A percentile compares a stretch with the other conserved stretches of the same genome.
Conservation (phyloP, 2,888 invertebrate species). For the Graphium colonna region DNA sequence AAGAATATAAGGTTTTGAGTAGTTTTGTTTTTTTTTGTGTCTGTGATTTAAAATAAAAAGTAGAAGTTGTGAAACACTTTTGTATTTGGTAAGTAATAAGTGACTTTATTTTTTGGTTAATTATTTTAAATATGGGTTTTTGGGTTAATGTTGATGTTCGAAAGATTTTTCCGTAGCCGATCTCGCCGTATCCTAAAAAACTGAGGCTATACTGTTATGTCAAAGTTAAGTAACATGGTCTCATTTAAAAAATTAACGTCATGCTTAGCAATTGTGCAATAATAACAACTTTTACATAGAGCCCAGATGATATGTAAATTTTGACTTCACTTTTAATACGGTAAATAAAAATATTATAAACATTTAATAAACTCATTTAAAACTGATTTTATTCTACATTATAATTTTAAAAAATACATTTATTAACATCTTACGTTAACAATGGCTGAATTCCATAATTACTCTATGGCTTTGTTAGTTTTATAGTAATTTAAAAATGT, state of each 20-base stretch:
- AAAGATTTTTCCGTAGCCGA: background rate
- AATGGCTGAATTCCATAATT: too few relatives aligned
- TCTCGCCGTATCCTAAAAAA: constrained; percentile 6
- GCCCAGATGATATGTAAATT: constrained; percentile 8
- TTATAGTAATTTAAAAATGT: too few relatives aligned
- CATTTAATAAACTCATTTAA: background rate
- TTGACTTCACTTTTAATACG: too few relatives aligned
- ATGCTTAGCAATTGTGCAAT: constrained; percentile 22
- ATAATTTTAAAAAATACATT: too few relatives aligned
- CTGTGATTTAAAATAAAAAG: constrained; percentile 59
- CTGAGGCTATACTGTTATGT: constrained; percentile 16
- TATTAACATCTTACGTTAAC: too few relatives aligned
- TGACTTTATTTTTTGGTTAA: constrained; percentile 33
- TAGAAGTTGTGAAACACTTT: constrained; percentile 54
- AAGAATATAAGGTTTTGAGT: constrained; percentile 2
- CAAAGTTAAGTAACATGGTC: constrained; percentile 23
- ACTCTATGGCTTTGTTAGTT: too few relatives aligned
- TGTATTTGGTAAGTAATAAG: constrained; percentile 51
- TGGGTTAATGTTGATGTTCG: background rate
- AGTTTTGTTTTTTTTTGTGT: constrained; percentile 27
- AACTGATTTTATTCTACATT: too few relatives aligned
- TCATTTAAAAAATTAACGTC: constrained; percentile 24
- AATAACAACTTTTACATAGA: constrained; percentile 19
- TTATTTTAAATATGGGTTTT: constrained; percentile 20
- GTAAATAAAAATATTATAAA: background rate